Percentiles rank a stretch among this genome's conserved stretches.
These are phyloP conservation scores for Ernsta delagoae DNA, from an alignment of 2,888 invertebrate genomes.

Conservation along the genomic window DNA sequence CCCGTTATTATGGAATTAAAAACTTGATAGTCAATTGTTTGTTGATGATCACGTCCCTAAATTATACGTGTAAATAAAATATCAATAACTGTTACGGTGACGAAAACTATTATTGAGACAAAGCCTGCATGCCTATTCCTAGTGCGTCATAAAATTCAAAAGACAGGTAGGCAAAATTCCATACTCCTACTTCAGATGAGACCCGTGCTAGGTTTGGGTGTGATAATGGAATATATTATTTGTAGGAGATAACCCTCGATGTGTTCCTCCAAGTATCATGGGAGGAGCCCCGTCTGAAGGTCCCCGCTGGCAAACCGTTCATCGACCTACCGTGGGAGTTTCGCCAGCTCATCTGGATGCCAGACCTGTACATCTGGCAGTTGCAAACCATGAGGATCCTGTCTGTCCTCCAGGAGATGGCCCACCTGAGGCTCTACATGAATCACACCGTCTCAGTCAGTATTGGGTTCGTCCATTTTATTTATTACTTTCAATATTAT, in stretches of 20 bases:
- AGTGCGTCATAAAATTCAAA: too few relatives aligned
- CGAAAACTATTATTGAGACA: too few relatives aligned
- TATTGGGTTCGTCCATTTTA: slow-evolving; percentile 83
- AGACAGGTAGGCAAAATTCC: too few relatives aligned
- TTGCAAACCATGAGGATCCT: slow-evolving; percentile 86
- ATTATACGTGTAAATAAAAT: too few relatives aligned
- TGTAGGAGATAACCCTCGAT: slow-evolving; percentile 86
- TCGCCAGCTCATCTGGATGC: slow-evolving; percentile 85
- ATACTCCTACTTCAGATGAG: too few relatives aligned
- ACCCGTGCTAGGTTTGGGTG: too few relatives aligned
- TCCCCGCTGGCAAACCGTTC: slow-evolving; percentile 73
- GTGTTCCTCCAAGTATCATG: slow-evolving; percentile 87
- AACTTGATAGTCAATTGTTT: too few relatives aligned
- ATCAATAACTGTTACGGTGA: too few relatives aligned
- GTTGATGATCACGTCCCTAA: too few relatives aligned
- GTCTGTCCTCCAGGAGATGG: slow-evolving; percentile 86
- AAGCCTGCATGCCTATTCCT: too few relatives aligned
- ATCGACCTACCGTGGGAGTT: slow-evolving; percentile 87
- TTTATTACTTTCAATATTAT: slow-evolving; percentile 7
- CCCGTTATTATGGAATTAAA: too few relatives aligned
- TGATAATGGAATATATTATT: slow-evolving; percentile 5
- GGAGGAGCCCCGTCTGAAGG: slow-evolving; percentile 81
- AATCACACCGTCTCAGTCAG: slow-evolving; percentile 87
- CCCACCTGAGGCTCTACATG: slow-evolving; percentile 84
- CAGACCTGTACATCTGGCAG: slow-evolving; percentile 87